Evolutionary conservation across 2,113 vertebrate species (phyloP).

Genomic region (Paracanthobrama guichenoti): DNA sequence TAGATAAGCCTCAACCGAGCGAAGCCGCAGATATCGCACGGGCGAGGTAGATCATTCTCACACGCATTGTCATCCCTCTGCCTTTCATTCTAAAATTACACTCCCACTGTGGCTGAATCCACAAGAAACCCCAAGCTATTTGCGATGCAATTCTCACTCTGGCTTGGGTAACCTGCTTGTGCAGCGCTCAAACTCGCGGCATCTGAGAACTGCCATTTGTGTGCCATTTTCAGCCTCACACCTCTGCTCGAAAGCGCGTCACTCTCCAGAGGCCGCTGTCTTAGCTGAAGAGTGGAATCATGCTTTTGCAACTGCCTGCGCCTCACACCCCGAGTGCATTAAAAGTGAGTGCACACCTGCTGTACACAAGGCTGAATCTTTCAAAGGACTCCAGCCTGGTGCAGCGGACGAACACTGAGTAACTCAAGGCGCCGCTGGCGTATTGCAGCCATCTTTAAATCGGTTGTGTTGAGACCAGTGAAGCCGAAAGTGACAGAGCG

Average conservation of each 20-base stretch:
- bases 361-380: neutral
- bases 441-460: neutral
- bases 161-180: conserved; percentile 28
- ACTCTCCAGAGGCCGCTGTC: conserved; percentile 47
- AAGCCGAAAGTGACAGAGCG: neutral
- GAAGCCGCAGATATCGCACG: neutral
- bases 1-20: conserved; percentile 28
- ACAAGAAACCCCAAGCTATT: conserved; percentile 11
- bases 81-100: conserved; percentile 39
- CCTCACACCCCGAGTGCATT: conserved; percentile 44
- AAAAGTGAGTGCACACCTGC: conserved; percentile 39
- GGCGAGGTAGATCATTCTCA: conserved; percentile 7
- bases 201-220: conserved; percentile 53
- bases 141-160: conserved; percentile 41
- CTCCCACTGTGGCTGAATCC: neutral
- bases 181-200: conserved; percentile 35
- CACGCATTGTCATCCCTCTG: neutral
- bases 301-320: conserved; percentile 43
- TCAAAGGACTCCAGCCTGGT: conserved; percentile 1
- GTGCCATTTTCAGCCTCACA: conserved; percentile 61
- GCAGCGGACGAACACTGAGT: neutral
- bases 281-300: conserved; percentile 47
- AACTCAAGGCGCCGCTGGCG: neutral
- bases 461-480: neutral
- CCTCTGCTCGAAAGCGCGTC: conserved; percentile 35